A percentile compares a stretch with the other conserved stretches of the same genome.
phyloP scores from a whole-genome alignment of 2,888 invertebrate genomes.

The Ormyrus thymus region DNA sequence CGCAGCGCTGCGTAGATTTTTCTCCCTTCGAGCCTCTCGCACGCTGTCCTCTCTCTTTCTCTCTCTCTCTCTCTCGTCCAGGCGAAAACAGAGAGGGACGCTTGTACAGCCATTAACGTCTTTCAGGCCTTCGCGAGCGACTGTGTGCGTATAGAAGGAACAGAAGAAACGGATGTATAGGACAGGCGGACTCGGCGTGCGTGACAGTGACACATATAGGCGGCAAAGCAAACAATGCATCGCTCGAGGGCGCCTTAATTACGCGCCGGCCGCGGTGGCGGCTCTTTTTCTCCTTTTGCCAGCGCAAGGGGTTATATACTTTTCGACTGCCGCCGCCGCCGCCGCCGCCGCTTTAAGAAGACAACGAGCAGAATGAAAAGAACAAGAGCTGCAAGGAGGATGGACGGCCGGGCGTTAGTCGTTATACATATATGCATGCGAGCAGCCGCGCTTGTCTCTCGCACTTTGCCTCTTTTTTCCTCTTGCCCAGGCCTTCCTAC shows the following conservation, averaged over 20 bases:
- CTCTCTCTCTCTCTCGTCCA: slow-evolving; percentile 5
- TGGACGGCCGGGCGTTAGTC: slow-evolving; percentile 41
- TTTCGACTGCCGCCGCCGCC: slow-evolving; percentile 36
- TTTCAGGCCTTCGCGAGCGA: slow-evolving; percentile 39
- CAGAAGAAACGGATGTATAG: slow-evolving; percentile 64
- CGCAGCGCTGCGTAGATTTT: too few species aligned
- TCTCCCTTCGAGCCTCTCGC: background rate
- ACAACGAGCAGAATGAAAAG: slow-evolving; percentile 14
- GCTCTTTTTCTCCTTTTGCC: slow-evolving; percentile 59
- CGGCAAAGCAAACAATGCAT: slow-evolving; percentile 69
- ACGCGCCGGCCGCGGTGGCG: slow-evolving; percentile 62
- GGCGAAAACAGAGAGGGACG: slow-evolving; percentile 56
- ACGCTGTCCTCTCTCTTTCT: background rate
- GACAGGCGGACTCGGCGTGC: slow-evolving; percentile 62
- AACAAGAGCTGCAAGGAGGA: slow-evolving; percentile 5
- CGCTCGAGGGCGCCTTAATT: slow-evolving; percentile 69
- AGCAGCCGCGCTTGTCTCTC: slow-evolving; percentile 2
- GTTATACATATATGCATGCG: slow-evolving; percentile 7
- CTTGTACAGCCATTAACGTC: slow-evolving; percentile 62
- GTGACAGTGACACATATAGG: slow-evolving; percentile 71
- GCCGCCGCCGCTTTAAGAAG: slow-evolving; percentile 28
- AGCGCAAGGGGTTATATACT: slow-evolving; percentile 41
- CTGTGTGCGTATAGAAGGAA: slow-evolving; percentile 32
- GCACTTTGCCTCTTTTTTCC: background rate
- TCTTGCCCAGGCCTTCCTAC: slow-evolving; percentile 1